Base-by-base conservation (phyloP, 35 echinoderm and acorn worm species). In the Heliocidaris erythrogramma region DNA sequence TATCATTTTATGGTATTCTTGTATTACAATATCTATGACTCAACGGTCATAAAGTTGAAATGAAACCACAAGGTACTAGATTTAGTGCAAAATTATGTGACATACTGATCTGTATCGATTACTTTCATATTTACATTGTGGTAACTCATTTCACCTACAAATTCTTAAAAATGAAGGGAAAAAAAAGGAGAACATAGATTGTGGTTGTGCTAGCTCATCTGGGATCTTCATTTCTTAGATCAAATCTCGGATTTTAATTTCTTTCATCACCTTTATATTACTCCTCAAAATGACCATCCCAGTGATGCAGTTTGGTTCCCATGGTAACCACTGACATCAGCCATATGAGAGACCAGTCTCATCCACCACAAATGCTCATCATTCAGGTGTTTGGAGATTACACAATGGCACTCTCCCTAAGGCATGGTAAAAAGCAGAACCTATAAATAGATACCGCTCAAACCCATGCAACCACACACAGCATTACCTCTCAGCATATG, bases 261-360 rank as follows among this genome's bases (percentile, higher is more conserved):
- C 87, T 89, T 89, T 89, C 87, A 48, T 17, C 47, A 48, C 87
- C 31, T 89, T 32, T 27, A 18, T 48, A 89, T 48, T 47, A 32
- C 12, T 35, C 87, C 9, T 47, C 31, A 14, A 89, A 48, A 89
- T 89, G 31, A 89, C 47, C 87, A 47, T 89, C 14, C 31, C 47
- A 48, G 87, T 89, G 87, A 89, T 89, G 31, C 87, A 48, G 87
- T 48, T 31, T 4, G 17, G 91, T 92, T 92, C 13, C 91, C 91
- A 30, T 92, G 91, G 49, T 59, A 59, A 92, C 91, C 91, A 92
- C 50, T 92, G 91, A 92, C 91, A 92, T 92, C 91, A 92, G 49
- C 4, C 50, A 13, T 24, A 32, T 48, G 47, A 87, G 85, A 11
- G 32, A 87, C 47, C 47, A 89, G 31, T 42, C 87, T 42, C 87